These are phyloP conservation scores for Ostrea denselamellosa DNA, from an alignment of 1,140 invertebrate genomes.

Conservation along the genomic window DNA sequence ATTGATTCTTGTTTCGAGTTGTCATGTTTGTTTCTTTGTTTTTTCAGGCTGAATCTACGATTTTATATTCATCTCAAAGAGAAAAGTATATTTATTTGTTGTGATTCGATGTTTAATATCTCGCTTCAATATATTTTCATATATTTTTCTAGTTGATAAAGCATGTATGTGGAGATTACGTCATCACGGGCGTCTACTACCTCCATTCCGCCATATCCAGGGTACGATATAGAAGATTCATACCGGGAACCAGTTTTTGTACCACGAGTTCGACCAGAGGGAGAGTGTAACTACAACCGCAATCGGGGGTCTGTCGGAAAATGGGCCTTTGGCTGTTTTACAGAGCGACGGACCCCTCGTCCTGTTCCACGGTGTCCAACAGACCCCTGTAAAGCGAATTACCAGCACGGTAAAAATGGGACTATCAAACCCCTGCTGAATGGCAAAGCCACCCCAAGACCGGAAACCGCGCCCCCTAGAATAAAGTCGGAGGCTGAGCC, in stretches of 20 bases:
- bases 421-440: slow-evolving; percentile 66
- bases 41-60: no score
- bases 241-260: slow-evolving; percentile 56
- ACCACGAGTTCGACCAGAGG: slow-evolving; percentile 69
- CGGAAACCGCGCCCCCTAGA: slow-evolving; percentile 64
- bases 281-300: slow-evolving; percentile 60
- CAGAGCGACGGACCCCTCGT: slow-evolving; percentile 54
- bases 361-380: slow-evolving; percentile 70
- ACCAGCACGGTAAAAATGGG: slow-evolving; percentile 67
- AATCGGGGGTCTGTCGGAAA: slow-evolving; percentile 67
- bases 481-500: slow-evolving; percentile 62
- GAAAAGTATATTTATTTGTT: no score
- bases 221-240: slow-evolving; percentile 66
- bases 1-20: no score
- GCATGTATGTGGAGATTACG: slow-evolving; percentile 34
- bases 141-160: neutral
- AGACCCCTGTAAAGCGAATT: slow-evolving; percentile 61
- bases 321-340: slow-evolving; percentile 62
- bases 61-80: no score
- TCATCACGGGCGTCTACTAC: slow-evolving; percentile 31
- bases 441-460: slow-evolving; percentile 62
- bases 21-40: no score
- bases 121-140: neutral
- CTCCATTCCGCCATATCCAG: slow-evolving; percentile 68
- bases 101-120: no score